Evolutionary conservation across 2,888 invertebrate species (phyloP).

Genomic region (Plutella xylostella): DNA sequence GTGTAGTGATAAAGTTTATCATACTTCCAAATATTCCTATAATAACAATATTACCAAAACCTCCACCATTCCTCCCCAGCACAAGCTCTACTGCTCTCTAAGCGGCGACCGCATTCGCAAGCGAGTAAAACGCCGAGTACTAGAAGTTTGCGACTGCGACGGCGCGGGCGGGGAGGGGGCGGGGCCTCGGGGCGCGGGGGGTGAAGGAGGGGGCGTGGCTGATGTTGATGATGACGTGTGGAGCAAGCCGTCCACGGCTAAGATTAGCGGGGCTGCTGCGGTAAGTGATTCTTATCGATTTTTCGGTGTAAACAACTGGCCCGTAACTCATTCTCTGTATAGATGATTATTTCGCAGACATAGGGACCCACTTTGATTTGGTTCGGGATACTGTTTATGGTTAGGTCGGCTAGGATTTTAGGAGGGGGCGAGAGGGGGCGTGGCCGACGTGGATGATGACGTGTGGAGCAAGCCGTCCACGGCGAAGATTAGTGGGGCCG

Average conservation of each 20-base stretch:
- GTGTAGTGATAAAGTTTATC: too few relatives aligned
- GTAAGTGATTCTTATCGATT: not conserved
- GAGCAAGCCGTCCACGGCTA: constrained; percentile 33
- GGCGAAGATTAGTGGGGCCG: not conserved
- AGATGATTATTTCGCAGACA: constrained; percentile 68
- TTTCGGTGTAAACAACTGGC: constrained; percentile 59
- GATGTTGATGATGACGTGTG: constrained; percentile 27
- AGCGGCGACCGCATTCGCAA: constrained; percentile 47
- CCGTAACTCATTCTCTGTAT: constrained; percentile 60
- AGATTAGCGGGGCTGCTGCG: not conserved
- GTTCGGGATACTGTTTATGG: constrained; percentile 67
- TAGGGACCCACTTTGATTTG: constrained; percentile 68
- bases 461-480: constrained; percentile 37
- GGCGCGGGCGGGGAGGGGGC: constrained; percentile 29
- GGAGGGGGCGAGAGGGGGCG: constrained; percentile 34
- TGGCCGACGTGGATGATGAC: constrained; percentile 28
- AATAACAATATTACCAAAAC: too few relatives aligned
- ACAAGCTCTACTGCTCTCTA: constrained; percentile 45
- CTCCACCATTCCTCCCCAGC: constrained; percentile 21
- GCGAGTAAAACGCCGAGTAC: too few relatives aligned
- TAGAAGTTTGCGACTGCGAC: too few relatives aligned
- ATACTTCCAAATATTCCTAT: too few relatives aligned
- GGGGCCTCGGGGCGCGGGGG: constrained; percentile 28
- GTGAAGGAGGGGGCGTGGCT: constrained; percentile 37
- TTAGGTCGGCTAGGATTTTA: constrained; percentile 54